Base-by-base conservation (phyloP, 2,888 invertebrate genomes). In the Pachymerium ferrugineum region DNA sequence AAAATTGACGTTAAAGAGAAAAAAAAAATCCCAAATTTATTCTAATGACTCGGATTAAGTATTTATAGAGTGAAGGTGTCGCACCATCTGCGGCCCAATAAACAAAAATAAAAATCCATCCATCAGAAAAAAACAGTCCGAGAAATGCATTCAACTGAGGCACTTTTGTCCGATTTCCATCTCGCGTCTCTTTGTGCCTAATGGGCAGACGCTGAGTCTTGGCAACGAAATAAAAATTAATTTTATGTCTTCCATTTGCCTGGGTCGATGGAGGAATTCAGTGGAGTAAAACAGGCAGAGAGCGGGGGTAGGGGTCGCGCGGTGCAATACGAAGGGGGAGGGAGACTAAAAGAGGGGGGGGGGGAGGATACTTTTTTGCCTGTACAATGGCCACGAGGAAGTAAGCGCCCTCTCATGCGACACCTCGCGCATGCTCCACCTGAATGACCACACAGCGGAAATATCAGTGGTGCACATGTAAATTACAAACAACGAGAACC, bases 391-490 rank as follows among this genome's bases (percentile, higher is more conserved):
- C 62, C 62, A 62, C 14, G 62, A 62, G 62, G 62, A 62, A 62
- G 62, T 62, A 22, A 62, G 28, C 62, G 62, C 28, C 62, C 62
- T 62, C 62, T 62, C 25, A 62, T 28, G 62, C 62, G 62, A 62
- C 62, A 62, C n/a, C 28, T 28, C 62, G 22, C 62, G 22, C 25
- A 62, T 28, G 62, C 62, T 25, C 25, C 62, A 62, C 62, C 62
- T 62, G 62, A 62, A 62, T 62, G 62, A 62, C 62, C 62, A 62
- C 62, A n/a, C 62, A 12, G 62, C 62, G 62, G 62, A 62, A 62
- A 62, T 62, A 62, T 62, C 62, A 62, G 62, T 62, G 62, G 62
- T 62, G 62, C 62, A 62, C 62, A 62, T 62, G 62, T 62, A 62
- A 62, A 62, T 62, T 62, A 62, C 62, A 28, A 25, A 62, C 62